Percentiles rank a stretch among this genome's conserved stretches.
Evolutionary conservation across 2,797 vertebrate genomes (phyloP).

Genomic region (Chaenodraco wilsoni): DNA sequence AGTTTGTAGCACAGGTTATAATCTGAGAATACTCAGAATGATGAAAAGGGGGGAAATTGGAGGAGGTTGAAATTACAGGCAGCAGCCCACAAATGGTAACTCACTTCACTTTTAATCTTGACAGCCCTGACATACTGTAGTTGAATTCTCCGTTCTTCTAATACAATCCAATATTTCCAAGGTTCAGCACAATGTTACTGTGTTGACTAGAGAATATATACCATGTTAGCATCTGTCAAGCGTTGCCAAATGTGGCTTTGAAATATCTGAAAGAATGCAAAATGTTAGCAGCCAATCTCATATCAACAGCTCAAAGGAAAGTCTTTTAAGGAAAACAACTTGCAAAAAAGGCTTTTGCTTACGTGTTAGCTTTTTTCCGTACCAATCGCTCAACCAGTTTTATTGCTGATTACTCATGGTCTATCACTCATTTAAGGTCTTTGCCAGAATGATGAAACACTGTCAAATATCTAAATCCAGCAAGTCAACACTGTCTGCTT

Average conservation of each 20-base stretch:
- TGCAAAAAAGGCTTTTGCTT: no score
- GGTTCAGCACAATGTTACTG: not conserved
- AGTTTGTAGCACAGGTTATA: constrained; percentile 34
- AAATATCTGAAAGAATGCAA: not conserved
- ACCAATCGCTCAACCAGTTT: not conserved
- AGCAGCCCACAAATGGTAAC: not conserved
- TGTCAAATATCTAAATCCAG: constrained; percentile 10
- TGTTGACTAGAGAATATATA: not conserved
- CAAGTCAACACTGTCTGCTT: not conserved
- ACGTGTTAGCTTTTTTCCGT: not conserved
- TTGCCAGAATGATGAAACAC: not conserved
- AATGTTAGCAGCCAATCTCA: not conserved
- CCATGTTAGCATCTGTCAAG: not conserved
- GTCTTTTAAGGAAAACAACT: not conserved
- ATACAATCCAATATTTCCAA: not conserved
- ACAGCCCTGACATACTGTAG: constrained; percentile 2
- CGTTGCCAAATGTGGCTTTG: not conserved
- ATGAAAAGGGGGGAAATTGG: constrained; percentile 48
- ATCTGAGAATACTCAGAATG: constrained; percentile 42
- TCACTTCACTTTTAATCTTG: constrained; percentile 28
- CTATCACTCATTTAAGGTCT: not conserved
- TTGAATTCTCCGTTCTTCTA: constrained; percentile 7
- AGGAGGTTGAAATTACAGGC: constrained; percentile 52
- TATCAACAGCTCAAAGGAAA: not conserved
- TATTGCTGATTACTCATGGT: not conserved